Percentiles rank a stretch among this genome's conserved stretches.
Conservation (phyloP, 2,113 vertebrate genomes). For the Piaya cayana region DNA sequence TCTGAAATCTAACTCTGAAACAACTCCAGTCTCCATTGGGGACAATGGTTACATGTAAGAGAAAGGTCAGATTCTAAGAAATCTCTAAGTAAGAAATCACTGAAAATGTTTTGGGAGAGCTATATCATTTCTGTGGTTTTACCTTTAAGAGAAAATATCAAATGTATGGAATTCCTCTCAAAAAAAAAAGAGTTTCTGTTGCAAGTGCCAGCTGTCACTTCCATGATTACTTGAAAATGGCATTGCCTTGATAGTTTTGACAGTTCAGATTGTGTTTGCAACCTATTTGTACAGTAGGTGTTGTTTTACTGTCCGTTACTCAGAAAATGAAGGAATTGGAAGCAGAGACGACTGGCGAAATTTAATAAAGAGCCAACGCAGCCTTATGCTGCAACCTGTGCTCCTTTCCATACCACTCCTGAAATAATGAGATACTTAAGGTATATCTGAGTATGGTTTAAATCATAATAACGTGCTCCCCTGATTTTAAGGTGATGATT, state of each 20-base stretch:
- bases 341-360: background rate
- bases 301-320: background rate
- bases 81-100: background rate
- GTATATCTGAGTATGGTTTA: background rate
- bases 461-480: background rate
- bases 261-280: background rate
- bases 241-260: background rate
- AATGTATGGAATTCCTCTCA: background rate
- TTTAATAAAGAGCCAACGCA: background rate
- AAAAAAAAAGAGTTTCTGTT: background rate
- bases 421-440: background rate
- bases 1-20: background rate
- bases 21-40: background rate
- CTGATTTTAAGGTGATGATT: background rate
- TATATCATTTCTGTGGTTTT: background rate
- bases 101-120: background rate
- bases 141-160: background rate
- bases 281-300: background rate
- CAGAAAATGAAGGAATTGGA: background rate
- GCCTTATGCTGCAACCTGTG: background rate
- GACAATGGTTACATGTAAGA: background rate
- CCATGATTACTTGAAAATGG: background rate
- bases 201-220: background rate
- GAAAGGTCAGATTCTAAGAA: background rate
- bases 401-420: background rate